These are phyloP conservation scores for Branchinecta sandiegonensis DNA, from an alignment of 2,888 invertebrate species.

Conservation along the genomic window DNA sequence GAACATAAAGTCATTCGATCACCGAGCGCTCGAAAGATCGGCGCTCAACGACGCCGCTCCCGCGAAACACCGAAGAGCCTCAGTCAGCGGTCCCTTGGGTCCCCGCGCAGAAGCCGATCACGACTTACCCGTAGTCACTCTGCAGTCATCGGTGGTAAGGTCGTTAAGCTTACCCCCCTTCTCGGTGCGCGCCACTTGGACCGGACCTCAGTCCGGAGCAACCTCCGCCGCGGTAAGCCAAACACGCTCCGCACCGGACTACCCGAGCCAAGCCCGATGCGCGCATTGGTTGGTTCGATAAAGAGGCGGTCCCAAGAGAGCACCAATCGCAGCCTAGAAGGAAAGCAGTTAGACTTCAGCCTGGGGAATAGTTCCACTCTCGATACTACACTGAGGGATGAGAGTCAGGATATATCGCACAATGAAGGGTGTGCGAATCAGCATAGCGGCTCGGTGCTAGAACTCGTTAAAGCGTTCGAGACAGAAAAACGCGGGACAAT, in stretches of 20 bases:
- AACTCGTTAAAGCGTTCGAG: constrained; percentile 17
- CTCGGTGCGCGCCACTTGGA: constrained; percentile 14
- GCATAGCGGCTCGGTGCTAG: constrained; percentile 21
- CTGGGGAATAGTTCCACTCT: neutral
- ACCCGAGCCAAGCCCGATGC: constrained; percentile 31
- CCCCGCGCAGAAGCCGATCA: constrained; percentile 1
- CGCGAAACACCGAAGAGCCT: constrained; percentile 38
- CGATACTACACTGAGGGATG: neutral
- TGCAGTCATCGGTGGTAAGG: constrained; percentile 8
- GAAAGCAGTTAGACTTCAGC: constrained; percentile 7
- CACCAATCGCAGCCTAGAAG: neutral
- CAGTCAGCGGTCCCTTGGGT: neutral
- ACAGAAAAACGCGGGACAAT: neutral
- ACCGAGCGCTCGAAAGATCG: constrained; percentile 66
- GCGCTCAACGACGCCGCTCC: constrained; percentile 53
- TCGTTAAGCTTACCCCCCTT: constrained; percentile 18
- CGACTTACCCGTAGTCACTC: constrained; percentile 24
- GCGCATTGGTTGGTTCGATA: neutral
- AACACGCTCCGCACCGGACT: constrained; percentile 39
- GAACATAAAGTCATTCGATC: constrained; percentile 58
- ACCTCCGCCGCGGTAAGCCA: constrained; percentile 40
- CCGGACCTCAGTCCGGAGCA: constrained; percentile 8
- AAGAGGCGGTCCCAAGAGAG: neutral
- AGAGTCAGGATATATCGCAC: neutral
- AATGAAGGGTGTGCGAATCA: neutral